Conservation (phyloP, 1,140 invertebrate genomes). For the Drosophila novamexicana region DNA sequence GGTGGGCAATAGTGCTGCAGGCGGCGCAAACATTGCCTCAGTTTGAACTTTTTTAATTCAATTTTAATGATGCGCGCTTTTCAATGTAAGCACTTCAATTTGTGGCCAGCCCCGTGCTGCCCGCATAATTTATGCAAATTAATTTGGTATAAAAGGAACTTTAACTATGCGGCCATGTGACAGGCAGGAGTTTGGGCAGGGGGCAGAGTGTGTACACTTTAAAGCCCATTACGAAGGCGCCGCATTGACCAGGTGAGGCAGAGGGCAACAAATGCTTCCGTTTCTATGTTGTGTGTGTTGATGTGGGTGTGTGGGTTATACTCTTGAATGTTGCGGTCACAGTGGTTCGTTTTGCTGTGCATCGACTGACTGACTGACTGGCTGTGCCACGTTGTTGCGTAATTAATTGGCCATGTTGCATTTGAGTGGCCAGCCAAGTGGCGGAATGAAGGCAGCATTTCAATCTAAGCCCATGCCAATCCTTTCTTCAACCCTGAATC, state of each 20-base stretch:
- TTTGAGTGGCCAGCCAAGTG: slow-evolving; percentile 66
- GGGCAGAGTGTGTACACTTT: slow-evolving; percentile 19
- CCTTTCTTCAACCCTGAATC: not conserved
- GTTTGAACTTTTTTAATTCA: slow-evolving; percentile 57
- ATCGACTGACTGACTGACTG: slow-evolving; percentile 1
- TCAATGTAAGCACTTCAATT: slow-evolving; percentile 57
- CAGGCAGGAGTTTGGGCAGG: not conserved
- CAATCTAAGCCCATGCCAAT: slow-evolving; percentile 2
- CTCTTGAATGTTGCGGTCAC: slow-evolving; percentile 74
- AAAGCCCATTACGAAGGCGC: slow-evolving; percentile 54
- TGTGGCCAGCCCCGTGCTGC: slow-evolving; percentile 4
- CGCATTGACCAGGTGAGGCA: slow-evolving; percentile 56
- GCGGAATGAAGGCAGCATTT: slow-evolving; percentile 34
- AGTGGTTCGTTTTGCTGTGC: slow-evolving; percentile 24
- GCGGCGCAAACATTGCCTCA: slow-evolving; percentile 22
- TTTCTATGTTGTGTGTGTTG: not conserved
- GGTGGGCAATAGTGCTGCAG: not conserved
- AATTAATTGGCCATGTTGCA: slow-evolving; percentile 82
- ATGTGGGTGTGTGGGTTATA: slow-evolving; percentile 41
- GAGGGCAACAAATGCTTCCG: not conserved
- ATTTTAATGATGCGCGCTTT: slow-evolving; percentile 64
- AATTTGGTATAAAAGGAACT: slow-evolving; percentile 58
- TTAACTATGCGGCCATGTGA: slow-evolving; percentile 9
- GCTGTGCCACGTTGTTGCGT: slow-evolving; percentile 68
- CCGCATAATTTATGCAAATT: slow-evolving; percentile 77